A percentile compares a stretch with the other conserved stretches of the same genome.
phyloP scores from a whole-genome alignment of 2,797 vertebrate species.

The Enteromius paludinosus region DNA sequence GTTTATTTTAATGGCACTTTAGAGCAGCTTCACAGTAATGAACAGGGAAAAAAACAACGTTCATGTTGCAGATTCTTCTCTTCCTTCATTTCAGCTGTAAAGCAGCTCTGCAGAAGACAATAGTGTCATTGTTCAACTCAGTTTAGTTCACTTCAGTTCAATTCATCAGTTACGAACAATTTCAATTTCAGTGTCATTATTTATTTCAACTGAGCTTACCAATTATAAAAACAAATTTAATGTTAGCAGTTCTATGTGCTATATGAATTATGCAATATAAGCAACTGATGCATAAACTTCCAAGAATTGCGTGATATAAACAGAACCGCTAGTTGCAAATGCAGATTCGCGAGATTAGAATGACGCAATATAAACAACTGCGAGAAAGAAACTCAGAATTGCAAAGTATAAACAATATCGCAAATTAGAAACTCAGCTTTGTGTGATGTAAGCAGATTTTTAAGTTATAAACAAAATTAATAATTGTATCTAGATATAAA shows the following conservation, averaged over 20 bases:
- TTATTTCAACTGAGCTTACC: not conserved
- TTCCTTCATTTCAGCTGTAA: not conserved
- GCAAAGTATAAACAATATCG: no score
- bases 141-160: not conserved
- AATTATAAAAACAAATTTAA: not conserved
- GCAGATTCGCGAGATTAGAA: not conserved
- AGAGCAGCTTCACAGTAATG: not conserved
- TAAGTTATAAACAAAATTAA: no score
- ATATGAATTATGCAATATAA: not conserved
- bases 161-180: not conserved
- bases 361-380: no score
- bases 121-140: not conserved
- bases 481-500: not conserved
- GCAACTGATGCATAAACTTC: not conserved
- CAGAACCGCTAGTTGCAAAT: no score
- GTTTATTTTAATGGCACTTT: not conserved
- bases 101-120: not conserved
- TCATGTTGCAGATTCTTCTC: not conserved
- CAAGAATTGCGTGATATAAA: no score
- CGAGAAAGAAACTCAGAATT: no score
- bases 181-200: not conserved
- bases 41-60: not conserved
- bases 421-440: no score
- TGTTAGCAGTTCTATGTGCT: not conserved
- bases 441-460: no score